Base-by-base conservation (phyloP, 2,113 vertebrate species). In the Cacatua alba region DNA sequence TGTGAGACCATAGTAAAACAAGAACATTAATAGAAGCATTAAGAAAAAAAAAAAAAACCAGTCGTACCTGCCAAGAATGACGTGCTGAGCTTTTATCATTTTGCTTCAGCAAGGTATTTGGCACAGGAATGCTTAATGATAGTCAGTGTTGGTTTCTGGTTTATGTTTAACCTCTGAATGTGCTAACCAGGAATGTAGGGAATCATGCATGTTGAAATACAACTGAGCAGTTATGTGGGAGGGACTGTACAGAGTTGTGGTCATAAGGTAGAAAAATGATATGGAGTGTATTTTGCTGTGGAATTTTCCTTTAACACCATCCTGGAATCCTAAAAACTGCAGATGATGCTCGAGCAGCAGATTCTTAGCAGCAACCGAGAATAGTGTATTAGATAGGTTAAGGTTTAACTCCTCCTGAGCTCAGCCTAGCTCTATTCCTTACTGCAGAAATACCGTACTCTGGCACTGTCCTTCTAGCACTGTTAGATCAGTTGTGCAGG, bases 121-220 rank as follows among this genome's bases (percentile, higher is more conserved):
- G 76, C 65, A 41, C 93, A 89, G 90, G 96, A 98, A 97, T 96
- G 82, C 15, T 89, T 85, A 92, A 86, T 59, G 87, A 90, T 84
- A 76, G 43, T 95, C 83, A 70, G 46, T 94, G 87, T 93, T 97
- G 67, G 89, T 93, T 97, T 96, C 95, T 96, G 94, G 96, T 86
- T 98, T 95, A 94, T 96, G 93, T 97, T 97, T 97, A 97, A 97
- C 93, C 44, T 77, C 85, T 86, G 94, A 96, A 96, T 86, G 51
- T 78, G 82, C 85, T 95, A 90, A 79, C 67, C 28, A 95, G 74
- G 93, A 97, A 96, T 96, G 85, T 2, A 88, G 79, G 49, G 91
- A 90, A 94, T 93, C 60, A 55, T 70, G 77, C 65, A 92, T 90
- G 81, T 86, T 93, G 95, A 92, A 94, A 82, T 74, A 92, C 95